Percentiles rank a stretch among this genome's conserved stretches.
phyloP scores from a whole-genome alignment of 2,888 invertebrate species.

The Lepidocyrtinus sp. region DNA sequence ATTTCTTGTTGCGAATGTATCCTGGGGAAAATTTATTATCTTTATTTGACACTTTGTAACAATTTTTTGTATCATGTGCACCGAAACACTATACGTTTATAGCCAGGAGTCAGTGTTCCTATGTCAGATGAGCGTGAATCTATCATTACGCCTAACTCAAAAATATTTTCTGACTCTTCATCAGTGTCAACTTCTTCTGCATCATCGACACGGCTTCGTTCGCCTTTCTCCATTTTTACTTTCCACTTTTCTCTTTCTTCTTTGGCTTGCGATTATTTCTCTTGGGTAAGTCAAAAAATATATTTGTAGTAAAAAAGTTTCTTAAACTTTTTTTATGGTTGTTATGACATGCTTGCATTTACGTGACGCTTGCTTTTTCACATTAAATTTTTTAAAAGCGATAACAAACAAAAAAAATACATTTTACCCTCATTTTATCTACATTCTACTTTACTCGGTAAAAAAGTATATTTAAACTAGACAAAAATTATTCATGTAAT shows the following conservation, averaged over 20 bases:
- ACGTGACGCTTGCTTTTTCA: neutral
- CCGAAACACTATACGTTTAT: slow-evolving; percentile 12
- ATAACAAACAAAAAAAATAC: no score
- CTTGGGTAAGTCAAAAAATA: slow-evolving; percentile 44
- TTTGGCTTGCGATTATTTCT: slow-evolving; percentile 45
- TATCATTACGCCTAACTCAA: slow-evolving; percentile 66
- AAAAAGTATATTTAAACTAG: no score
- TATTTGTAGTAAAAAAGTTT: neutral
- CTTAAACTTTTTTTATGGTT: neutral
- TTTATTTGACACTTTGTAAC: slow-evolving; percentile 3
- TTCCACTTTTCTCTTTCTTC: slow-evolving; percentile 50
- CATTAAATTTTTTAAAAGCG: neutral
- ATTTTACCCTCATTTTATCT: no score
- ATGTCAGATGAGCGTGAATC: slow-evolving; percentile 66
- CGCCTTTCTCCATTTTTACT: slow-evolving; percentile 37
- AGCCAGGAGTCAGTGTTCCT: slow-evolving; percentile 67
- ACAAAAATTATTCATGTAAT: no score
- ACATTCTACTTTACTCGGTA: no score
- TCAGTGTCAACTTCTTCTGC: slow-evolving; percentile 55
- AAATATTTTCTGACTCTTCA: slow-evolving; percentile 57
- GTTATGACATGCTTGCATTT: neutral
- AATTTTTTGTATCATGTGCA: neutral
- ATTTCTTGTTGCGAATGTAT: neutral
- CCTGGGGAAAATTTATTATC: slow-evolving; percentile 38
- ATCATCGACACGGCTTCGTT: slow-evolving; percentile 46